These are phyloP conservation scores for Drosophila antonietae DNA, from an alignment of 2,888 invertebrate genomes.

Conservation along the genomic window DNA sequence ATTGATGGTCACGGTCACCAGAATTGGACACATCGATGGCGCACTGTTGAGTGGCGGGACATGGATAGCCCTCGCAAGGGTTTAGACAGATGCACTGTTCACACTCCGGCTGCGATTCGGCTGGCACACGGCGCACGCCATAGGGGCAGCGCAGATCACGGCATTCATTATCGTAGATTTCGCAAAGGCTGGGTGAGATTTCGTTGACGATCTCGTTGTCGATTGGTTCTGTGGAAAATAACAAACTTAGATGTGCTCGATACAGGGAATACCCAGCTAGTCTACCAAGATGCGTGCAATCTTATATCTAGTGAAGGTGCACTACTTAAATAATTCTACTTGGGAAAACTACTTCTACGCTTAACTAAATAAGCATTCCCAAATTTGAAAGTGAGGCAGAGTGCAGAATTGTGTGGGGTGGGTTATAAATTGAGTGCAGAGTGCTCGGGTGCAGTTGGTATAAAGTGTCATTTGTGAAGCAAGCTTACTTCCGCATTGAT, in stretches of 20 bases:
- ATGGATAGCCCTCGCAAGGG: conserved; percentile 88
- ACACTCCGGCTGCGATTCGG: conserved; percentile 87
- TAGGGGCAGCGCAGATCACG: conserved; percentile 88
- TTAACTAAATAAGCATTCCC: conserved; percentile 49
- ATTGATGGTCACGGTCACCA: conserved; percentile 64
- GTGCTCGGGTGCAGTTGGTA: conserved; percentile 32
- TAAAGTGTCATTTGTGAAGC: conserved; percentile 24
- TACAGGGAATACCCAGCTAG: not conserved
- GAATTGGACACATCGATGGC: conserved; percentile 86
- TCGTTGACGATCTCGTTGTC: conserved; percentile 56
- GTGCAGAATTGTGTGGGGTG: conserved; percentile 42
- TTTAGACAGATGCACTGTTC: conserved; percentile 90
- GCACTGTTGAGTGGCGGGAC: conserved; percentile 89
- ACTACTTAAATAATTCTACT: conserved; percentile 43
- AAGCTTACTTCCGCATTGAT: conserved; percentile 86
- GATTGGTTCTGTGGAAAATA: conserved; percentile 45
- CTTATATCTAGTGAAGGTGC: conserved; percentile 70
- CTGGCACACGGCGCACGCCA: conserved; percentile 88
- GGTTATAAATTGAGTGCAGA: conserved; percentile 27
- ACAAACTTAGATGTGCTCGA: not conserved
- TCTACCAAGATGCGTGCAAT: conserved; percentile 53
- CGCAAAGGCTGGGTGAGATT: conserved; percentile 85
- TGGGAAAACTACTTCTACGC: conserved; percentile 37
- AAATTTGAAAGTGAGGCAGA: conserved; percentile 41
- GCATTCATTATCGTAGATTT: conserved; percentile 87